phyloP scores from a whole-genome alignment of 2,888 invertebrate genomes.

The Drosophila aldrichi region DNA sequence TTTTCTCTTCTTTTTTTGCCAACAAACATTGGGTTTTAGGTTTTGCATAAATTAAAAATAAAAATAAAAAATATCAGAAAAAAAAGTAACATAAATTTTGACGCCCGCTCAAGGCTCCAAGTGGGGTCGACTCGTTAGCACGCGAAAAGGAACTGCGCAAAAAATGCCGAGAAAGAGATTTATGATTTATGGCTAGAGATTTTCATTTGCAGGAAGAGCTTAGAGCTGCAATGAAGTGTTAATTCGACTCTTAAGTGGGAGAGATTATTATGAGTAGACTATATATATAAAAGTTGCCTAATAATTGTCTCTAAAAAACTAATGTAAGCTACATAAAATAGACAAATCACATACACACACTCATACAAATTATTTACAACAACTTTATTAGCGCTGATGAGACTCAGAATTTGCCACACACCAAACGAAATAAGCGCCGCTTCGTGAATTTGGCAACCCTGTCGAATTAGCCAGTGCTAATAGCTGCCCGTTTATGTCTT shows the following conservation, averaged over 20 bases:
- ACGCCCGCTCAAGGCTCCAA: constrained; percentile 60
- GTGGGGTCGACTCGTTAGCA: constrained; percentile 62
- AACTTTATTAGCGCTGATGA: constrained; percentile 18
- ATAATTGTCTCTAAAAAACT: no score
- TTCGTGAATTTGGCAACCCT: constrained; percentile 38
- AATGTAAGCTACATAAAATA: background rate
- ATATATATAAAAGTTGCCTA: background rate
- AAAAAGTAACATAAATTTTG: constrained; percentile 79
- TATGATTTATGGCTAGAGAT: constrained; percentile 72
- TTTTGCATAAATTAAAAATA: constrained; percentile 7
- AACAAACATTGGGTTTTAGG: constrained; percentile 47
- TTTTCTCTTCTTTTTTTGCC: constrained; percentile 7
- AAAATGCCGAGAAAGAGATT: constrained; percentile 56
- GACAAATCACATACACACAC: background rate
- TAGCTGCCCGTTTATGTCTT: constrained; percentile 39
- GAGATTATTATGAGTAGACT: background rate
- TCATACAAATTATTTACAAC: background rate
- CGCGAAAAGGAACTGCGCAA: constrained; percentile 43
- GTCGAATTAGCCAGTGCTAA: constrained; percentile 29
- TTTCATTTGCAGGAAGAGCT: constrained; percentile 16
- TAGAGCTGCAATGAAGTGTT: constrained; percentile 67
- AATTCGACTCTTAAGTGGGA: constrained; percentile 37
- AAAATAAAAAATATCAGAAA: constrained; percentile 13
- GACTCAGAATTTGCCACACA: background rate
- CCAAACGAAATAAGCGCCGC: constrained; percentile 1